Conservation (phyloP, 1,140 invertebrate species). For the Drosophila serrata region DNA sequence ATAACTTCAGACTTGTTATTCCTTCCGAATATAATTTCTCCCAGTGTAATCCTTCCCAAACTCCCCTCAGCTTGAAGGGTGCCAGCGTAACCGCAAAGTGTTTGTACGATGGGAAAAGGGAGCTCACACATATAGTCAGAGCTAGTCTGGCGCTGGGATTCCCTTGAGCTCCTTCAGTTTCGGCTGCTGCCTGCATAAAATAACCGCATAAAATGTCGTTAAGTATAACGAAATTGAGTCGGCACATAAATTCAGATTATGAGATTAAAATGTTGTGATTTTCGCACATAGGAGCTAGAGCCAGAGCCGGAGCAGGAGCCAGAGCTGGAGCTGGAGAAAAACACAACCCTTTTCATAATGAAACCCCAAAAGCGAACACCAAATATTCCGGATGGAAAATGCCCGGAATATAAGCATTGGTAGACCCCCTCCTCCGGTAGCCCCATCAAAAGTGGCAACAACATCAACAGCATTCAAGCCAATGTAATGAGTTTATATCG, state of each 20-base stretch:
- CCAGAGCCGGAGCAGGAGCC: neutral
- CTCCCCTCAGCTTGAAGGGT: slow-evolving; percentile 41
- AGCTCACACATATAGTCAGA: slow-evolving; percentile 8
- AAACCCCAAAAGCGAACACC: slow-evolving; percentile 36
- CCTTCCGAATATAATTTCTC: neutral
- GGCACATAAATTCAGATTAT: slow-evolving; percentile 84
- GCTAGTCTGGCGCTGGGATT: slow-evolving; percentile 33
- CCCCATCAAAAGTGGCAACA: slow-evolving; percentile 46
- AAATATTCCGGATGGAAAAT: slow-evolving; percentile 56
- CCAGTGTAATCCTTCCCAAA: slow-evolving; percentile 42
- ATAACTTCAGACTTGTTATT: neutral
- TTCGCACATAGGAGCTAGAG: slow-evolving; percentile 50
- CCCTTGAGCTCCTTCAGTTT: slow-evolving; percentile 53
- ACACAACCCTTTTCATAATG: slow-evolving; percentile 68
- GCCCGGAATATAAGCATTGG: slow-evolving; percentile 47
- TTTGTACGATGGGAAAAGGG: slow-evolving; percentile 21
- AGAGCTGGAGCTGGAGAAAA: neutral
- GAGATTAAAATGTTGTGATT: slow-evolving; percentile 84
- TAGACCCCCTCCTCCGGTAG: slow-evolving; percentile 1
- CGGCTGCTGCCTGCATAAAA: slow-evolving; percentile 64
- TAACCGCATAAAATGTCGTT: slow-evolving; percentile 84
- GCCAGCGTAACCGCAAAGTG: slow-evolving; percentile 64
- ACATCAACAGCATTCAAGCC: slow-evolving; percentile 45
- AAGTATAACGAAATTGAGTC: slow-evolving; percentile 84
- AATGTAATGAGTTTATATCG: slow-evolving; percentile 63